A percentile compares a stretch with the other conserved stretches of the same genome.
phyloP scores from a whole-genome alignment of 2,888 invertebrate genomes.

The Notocelia uddmanniana region DNA sequence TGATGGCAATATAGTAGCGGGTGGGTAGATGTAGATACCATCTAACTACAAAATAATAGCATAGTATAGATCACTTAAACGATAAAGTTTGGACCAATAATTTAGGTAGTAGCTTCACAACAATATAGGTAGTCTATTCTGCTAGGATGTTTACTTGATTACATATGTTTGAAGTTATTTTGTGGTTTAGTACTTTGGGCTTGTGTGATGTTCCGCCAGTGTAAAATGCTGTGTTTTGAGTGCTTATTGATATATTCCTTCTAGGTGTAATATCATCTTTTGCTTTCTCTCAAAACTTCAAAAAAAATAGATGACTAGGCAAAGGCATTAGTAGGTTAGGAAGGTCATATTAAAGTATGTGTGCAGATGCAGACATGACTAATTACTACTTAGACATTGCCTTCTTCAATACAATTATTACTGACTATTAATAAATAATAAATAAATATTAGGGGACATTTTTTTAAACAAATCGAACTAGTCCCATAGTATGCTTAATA shows the following conservation, averaged over 20 bases:
- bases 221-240: constrained; percentile 48
- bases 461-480: no score
- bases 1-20: constrained; percentile 14
- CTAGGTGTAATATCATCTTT: not conserved
- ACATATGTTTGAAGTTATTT: constrained; percentile 35
- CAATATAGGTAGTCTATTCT: not conserved
- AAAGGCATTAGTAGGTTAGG: not conserved
- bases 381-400: not conserved
- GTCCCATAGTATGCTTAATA: no score
- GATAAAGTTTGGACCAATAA: constrained; percentile 5
- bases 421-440: no score
- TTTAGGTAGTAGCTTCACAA: not conserved
- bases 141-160: constrained; percentile 26
- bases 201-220: constrained; percentile 77
- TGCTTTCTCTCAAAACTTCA: no score
- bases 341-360: not conserved
- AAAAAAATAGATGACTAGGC: no score
- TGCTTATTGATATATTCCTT: constrained; percentile 31
- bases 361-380: not conserved
- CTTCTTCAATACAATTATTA: not conserved
- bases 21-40: constrained; percentile 11
- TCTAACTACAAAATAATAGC: constrained; percentile 1
- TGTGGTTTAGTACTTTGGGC: constrained; percentile 41
- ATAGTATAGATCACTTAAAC: constrained; percentile 6
- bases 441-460: no score